Conservation (phyloP, 2,888 invertebrate species). For the Hesperia comma region DNA sequence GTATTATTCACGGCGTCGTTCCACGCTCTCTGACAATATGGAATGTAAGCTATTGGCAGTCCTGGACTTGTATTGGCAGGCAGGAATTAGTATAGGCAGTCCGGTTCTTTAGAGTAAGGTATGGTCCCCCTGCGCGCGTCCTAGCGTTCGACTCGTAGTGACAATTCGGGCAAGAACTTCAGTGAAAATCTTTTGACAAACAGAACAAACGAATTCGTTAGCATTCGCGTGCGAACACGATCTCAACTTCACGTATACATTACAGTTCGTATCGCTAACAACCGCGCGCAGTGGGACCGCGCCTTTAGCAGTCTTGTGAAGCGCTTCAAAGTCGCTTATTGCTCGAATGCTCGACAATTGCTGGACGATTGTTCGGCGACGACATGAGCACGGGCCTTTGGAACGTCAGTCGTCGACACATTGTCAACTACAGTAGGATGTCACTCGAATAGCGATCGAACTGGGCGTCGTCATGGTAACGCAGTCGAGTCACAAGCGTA, state of each 20-base stretch:
- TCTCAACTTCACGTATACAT: too few species aligned
- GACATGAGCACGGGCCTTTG: conserved; percentile 41
- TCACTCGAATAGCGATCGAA: too few species aligned
- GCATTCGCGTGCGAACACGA: too few species aligned
- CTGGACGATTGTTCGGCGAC: conserved; percentile 57
- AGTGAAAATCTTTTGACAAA: too few species aligned
- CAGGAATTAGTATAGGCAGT: neutral
- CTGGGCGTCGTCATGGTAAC: neutral
- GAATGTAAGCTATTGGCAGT: conserved; percentile 14
- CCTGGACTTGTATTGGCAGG: conserved; percentile 4
- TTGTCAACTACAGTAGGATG: too few species aligned
- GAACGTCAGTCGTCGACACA: neutral
- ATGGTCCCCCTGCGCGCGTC: neutral
- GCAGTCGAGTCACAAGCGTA: neutral
- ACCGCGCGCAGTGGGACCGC: neutral
- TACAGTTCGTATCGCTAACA: neutral
- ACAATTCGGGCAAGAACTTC: too few species aligned
- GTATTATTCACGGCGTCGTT: conserved; percentile 37
- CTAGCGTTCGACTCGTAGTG: neutral
- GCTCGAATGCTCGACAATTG: conserved; percentile 53
- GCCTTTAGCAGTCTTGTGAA: neutral
- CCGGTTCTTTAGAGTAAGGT: neutral
- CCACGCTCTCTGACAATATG: conserved; percentile 49
- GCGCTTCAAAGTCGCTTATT: conserved; percentile 32
- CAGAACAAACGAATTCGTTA: too few species aligned